These are phyloP conservation scores for Eristalis intricaria DNA, from an alignment of 2,888 invertebrate genomes.

Conservation along the genomic window DNA sequence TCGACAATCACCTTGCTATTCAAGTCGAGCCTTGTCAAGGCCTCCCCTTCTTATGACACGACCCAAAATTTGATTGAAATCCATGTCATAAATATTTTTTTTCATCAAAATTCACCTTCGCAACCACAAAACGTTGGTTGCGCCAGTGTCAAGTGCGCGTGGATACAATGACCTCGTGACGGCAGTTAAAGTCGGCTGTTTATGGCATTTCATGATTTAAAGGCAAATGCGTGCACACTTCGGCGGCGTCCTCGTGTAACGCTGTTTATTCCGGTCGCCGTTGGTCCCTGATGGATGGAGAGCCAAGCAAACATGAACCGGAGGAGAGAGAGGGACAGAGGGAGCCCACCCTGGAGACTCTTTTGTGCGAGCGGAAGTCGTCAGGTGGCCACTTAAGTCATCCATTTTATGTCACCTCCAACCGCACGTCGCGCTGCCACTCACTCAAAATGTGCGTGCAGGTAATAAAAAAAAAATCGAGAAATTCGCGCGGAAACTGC, in stretches of 20 bases:
- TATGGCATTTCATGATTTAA: not conserved
- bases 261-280: not conserved
- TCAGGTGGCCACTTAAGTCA: slow-evolving; percentile 1
- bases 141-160: no score
- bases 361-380: not conserved
- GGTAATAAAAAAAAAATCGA: not conserved
- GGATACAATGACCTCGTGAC: not conserved
- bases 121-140: no score
- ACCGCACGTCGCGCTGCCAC: not conserved
- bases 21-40: no score
- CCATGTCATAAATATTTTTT: no score
- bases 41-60: no score
- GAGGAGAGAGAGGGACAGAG: no score
- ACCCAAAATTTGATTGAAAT: no score
- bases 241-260: not conserved
- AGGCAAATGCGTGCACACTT: not conserved
- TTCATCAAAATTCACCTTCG: no score
- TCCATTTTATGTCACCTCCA: not conserved
- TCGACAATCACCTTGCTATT: no score
- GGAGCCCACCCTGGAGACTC: no score
- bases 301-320: no score
- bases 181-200: not conserved
- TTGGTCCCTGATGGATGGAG: no score
- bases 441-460: not conserved
- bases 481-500: not conserved